These are phyloP conservation scores for Apteryx mantelli DNA, from an alignment of 2,113 vertebrate species.

Conservation along the genomic window DNA sequence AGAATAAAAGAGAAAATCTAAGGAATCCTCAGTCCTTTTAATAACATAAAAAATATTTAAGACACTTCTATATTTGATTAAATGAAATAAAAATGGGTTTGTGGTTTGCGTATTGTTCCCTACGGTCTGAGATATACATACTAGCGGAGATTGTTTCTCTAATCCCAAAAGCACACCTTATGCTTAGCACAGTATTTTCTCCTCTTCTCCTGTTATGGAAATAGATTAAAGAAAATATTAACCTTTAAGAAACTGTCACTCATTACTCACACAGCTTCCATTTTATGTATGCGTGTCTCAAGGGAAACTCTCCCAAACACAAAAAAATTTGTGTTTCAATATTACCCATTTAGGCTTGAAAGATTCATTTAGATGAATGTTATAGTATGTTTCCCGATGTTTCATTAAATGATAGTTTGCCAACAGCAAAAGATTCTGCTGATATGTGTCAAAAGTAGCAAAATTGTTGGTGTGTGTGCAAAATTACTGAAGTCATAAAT, in stretches of 20 bases:
- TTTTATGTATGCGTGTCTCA: constrained; percentile 72
- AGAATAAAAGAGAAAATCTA: constrained; percentile 8
- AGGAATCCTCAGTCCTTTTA: constrained; percentile 62
- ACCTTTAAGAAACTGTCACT: constrained; percentile 86
- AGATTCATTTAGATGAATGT: constrained; percentile 76
- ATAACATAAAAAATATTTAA: constrained; percentile 78
- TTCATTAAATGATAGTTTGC: constrained; percentile 71
- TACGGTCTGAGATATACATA: constrained; percentile 75
- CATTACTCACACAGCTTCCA: constrained; percentile 74
- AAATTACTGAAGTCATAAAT: constrained; percentile 33
- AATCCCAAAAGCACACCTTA: constrained; percentile 82
- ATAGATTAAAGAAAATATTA: constrained; percentile 87
- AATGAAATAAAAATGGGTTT: constrained; percentile 73
- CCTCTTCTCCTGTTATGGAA: constrained; percentile 75
- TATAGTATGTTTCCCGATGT: constrained; percentile 14
- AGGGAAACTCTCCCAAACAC: constrained; percentile 73
- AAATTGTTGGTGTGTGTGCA: constrained; percentile 31
- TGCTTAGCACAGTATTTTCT: constrained; percentile 78
- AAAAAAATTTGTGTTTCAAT: constrained; percentile 81
- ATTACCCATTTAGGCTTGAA: constrained; percentile 75
- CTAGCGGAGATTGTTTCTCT: constrained; percentile 80
- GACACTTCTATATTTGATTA: constrained; percentile 72
- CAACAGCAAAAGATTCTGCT: constrained; percentile 23
- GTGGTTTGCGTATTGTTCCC: constrained; percentile 67
- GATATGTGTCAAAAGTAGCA: constrained; percentile 30